phyloP scores from a whole-genome alignment of 2,888 invertebrate species.

The Microctonus brassicae region DNA sequence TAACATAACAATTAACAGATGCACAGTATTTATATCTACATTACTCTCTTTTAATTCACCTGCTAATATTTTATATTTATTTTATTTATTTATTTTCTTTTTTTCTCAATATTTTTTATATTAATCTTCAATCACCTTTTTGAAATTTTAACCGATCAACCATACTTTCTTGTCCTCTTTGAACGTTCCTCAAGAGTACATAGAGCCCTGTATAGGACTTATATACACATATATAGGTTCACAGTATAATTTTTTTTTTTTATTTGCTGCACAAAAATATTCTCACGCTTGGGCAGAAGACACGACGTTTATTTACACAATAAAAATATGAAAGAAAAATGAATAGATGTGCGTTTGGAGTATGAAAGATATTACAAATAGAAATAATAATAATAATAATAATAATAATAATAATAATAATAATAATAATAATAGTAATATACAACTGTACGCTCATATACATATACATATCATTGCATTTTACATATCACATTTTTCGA shows the following conservation, averaged over 20 bases:
- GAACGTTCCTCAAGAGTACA: neutral
- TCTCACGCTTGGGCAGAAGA: neutral
- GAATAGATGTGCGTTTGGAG: constrained; percentile 50
- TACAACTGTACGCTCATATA: neutral
- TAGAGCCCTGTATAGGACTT: neutral
- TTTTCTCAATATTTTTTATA: neutral
- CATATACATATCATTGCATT: constrained; percentile 45
- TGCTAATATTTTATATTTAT: neutral
- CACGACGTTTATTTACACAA: neutral
- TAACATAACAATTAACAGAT: neutral
- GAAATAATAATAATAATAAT: too few species aligned
- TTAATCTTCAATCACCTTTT: constrained; percentile 35
- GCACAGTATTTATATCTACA: neutral
- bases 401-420: too few species aligned
- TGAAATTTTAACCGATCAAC: constrained; percentile 26
- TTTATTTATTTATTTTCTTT: neutral
- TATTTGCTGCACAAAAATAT: neutral
- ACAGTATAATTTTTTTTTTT: neutral
- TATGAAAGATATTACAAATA: constrained; percentile 44
- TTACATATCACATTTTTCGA: constrained; percentile 65
- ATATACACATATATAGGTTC: neutral
- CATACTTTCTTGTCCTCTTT: neutral
- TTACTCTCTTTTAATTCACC: neutral
- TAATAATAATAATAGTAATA: too few species aligned
- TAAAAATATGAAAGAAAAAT: constrained; percentile 16